Base-by-base conservation (phyloP, 2,888 invertebrate species). In the Macrosiphum euphorbiae region DNA sequence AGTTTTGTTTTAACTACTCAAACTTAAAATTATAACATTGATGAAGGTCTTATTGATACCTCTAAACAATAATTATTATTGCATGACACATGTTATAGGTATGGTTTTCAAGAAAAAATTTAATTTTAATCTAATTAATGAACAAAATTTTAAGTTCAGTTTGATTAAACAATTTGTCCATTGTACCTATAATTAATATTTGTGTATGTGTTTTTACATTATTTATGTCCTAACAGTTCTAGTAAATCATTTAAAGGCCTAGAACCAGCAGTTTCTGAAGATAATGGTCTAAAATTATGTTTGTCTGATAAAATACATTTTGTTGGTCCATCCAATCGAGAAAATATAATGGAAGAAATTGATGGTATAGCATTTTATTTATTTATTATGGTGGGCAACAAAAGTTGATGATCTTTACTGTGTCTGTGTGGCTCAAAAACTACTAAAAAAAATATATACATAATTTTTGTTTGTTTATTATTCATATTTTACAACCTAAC, bases 281-380 rank as follows among this genome's bases (percentile, higher is more conserved):
- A 94, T 50, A 44, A n/a, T 94, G 35, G 61, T 90, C 8, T 90
- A n/a, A 86, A 94, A 67, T 94, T 94, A 85, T 47, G 58, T 93
- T 89, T 93, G 44, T 86, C 94, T n/a, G 52, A 94, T 28, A 86
- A 86, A 67, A 50, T 90, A 2, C 41, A 94, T 16, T 85, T 90
- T 41, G n/a, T 94, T n/a, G 90, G 61, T 24, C 94, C 94, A 44
- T 11, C 50, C 10, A 94, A 89, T 90, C 84, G 0, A 90, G 93
- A 93, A 93, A 50, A 58, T 61, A 50, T 35, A 52, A 67, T 26
- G n/a, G 90, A 94, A 52, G 52, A 90, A 44, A 67, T 26, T 67
- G 90, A 94, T 52, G 94, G 94, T 94, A 78, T 55, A 35, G 35
- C 7, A 78, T 78, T 78, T 35, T 78, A 35, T 78, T 78, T 78